Conservation (phyloP, 1,140 invertebrate genomes). For the Aphelinus atriplicis region DNA sequence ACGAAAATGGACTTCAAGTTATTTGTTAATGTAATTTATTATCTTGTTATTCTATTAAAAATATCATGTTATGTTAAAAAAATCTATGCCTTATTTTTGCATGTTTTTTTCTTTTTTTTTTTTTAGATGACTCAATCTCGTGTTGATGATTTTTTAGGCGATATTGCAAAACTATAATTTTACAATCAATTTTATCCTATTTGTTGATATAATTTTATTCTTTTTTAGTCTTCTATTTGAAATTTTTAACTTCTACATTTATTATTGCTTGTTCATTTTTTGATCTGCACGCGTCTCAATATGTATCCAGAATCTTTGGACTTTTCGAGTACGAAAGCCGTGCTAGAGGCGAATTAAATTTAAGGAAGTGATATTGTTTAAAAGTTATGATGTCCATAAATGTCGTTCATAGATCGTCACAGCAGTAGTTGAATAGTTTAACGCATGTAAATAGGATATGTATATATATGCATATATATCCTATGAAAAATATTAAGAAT, state of each 20-base stretch:
- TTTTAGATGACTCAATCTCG: background rate
- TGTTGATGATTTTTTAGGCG: slow-evolving; percentile 9
- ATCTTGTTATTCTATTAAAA: too few species aligned
- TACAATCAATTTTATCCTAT: background rate
- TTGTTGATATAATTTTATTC: background rate
- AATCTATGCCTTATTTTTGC: background rate
- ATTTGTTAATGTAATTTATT: too few species aligned
- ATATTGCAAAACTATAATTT: background rate
- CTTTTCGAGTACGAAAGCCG: background rate
- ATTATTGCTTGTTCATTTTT: slow-evolving; percentile 16
- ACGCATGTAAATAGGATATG: background rate
- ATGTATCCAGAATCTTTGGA: background rate
- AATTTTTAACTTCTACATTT: background rate
- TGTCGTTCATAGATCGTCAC: background rate
- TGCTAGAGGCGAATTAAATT: background rate
- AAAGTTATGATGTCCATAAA: slow-evolving; percentile 10
- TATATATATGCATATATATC: background rate
- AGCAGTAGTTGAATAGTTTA: background rate
- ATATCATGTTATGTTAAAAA: too few species aligned
- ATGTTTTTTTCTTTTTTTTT: slow-evolving; percentile 1
- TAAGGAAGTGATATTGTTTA: slow-evolving; percentile 14
- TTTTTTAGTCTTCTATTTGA: too few species aligned
- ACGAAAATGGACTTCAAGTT: too few species aligned
- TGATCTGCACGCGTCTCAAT: background rate
- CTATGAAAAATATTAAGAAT: slow-evolving; percentile 6